These are phyloP conservation scores for Heliothis peltigera DNA, from an alignment of 2,888 invertebrate species.

Conservation along the genomic window DNA sequence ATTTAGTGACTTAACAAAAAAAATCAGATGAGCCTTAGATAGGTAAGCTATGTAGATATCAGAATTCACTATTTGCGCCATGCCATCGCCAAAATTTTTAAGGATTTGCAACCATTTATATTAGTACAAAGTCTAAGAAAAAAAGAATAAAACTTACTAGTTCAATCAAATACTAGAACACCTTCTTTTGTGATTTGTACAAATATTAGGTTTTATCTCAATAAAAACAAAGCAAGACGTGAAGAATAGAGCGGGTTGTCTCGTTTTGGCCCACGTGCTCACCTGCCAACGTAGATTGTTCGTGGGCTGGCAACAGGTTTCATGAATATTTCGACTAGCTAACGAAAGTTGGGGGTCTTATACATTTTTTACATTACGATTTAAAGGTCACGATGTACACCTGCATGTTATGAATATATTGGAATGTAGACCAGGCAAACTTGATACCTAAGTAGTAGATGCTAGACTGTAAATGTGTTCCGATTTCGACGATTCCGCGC, in stretches of 20 bases:
- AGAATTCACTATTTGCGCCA: too few species aligned
- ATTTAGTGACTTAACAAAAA: not conserved
- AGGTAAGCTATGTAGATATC: too few species aligned
- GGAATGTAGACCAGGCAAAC: not conserved
- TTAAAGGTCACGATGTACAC: not conserved
- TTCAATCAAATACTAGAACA: too few species aligned
- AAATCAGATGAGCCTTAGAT: too few species aligned
- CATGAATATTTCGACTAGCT: not conserved
- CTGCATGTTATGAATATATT: not conserved
- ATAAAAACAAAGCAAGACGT: conserved; percentile 7
- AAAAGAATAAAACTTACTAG: not conserved
- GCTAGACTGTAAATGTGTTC: too few species aligned
- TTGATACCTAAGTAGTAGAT: too few species aligned
- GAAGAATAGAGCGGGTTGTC: not conserved
- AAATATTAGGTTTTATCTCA: not conserved
- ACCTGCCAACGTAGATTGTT: not conserved
- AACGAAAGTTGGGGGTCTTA: conserved; percentile 16
- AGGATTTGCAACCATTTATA: too few species aligned
- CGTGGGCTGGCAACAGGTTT: conserved; percentile 27
- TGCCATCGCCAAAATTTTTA: too few species aligned
- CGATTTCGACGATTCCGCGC: too few species aligned
- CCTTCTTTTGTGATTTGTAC: not conserved
- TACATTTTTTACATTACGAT: not conserved
- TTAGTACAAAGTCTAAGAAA: not conserved
- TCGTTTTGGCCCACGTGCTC: conserved; percentile 4